Base-by-base conservation (phyloP, 2,888 invertebrate species). In the Tetrapedia diversipes region DNA sequence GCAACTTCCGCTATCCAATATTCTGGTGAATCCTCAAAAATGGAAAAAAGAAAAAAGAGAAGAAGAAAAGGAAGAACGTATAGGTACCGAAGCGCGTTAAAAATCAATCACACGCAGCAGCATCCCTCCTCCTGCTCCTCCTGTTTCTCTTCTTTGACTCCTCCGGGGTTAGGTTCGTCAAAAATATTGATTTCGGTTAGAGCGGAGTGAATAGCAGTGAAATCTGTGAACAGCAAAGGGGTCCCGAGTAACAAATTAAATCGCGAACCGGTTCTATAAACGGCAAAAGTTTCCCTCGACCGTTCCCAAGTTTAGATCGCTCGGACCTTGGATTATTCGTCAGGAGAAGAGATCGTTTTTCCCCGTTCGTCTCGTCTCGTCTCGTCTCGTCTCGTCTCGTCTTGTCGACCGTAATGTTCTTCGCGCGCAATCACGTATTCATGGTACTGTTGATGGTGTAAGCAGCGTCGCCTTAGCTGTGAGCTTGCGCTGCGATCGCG, bases 401-500 rank as follows among this genome's bases (percentile, higher is more conserved):
- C 65, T 59, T 69, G 22, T 45, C 47, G 39, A 37, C 32, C 63
- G 32, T 39, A 63, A 19, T 73, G 70, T 77, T 79, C 73, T 79
- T 75, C 71, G 54, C 53, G 43, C 69, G 68, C 57, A 69, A 74
- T 79, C 79, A 71, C 77, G 74, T 65, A 70, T 64, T 56, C 70
- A 60, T 19, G 49, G 64, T 69, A 67, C 69, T 45, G 19, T 56
- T 69, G 57, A 68, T 64, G 67, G 71, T 68, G 73, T 73, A 79
- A 63, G 71, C 60, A 70, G 53, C 59, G 69, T 66, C 72, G 80
- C 68, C 60, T 75, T 80, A 56, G 74, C 65, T 65, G 83, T 79
- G 82, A 78, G 83, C 87, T 87, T 84, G 80, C 75, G 83, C 83
- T 85, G 79, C 86, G 79, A 76, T 75, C 82, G 88, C 85, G 75